A percentile compares a stretch with the other conserved stretches of the same genome.
Conservation (phyloP, 2,797 vertebrate genomes). For the Myoxocephalus aenaeus region DNA sequence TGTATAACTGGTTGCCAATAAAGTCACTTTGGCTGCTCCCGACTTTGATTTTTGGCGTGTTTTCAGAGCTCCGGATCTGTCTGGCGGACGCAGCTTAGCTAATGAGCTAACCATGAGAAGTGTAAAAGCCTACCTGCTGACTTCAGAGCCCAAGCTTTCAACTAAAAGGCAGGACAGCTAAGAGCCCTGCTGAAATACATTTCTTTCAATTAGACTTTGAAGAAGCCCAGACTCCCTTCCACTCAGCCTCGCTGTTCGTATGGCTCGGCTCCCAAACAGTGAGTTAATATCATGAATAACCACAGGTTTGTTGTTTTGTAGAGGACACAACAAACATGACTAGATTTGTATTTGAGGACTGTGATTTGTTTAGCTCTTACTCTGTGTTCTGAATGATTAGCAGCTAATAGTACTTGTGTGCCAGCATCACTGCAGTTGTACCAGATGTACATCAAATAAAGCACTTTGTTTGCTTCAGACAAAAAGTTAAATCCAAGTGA, state of each 20-base stretch:
- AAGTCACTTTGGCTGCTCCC: constrained; percentile 72
- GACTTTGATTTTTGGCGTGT: constrained; percentile 73
- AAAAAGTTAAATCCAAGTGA: constrained; percentile 34
- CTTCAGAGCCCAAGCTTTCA: constrained; percentile 65
- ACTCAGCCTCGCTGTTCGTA: constrained; percentile 30
- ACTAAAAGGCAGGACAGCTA: constrained; percentile 57
- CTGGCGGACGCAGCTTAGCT: constrained; percentile 71
- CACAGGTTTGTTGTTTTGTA: constrained; percentile 45
- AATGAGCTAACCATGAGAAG: constrained; percentile 78
- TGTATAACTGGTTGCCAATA: constrained; percentile 60
- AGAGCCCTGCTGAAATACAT: constrained; percentile 56
- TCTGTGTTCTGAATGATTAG: constrained; percentile 59
- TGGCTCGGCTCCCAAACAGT: constrained; percentile 28
- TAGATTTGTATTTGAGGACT: constrained; percentile 39
- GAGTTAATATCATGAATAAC: constrained; percentile 51
- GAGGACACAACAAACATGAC: constrained; percentile 53
- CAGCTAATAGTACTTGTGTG: constrained; percentile 50
- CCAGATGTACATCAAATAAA: constrained; percentile 56
- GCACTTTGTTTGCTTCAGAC: constrained; percentile 51
- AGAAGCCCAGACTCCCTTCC: constrained; percentile 40
- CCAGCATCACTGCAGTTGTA: constrained; percentile 40
- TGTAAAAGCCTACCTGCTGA: constrained; percentile 80
- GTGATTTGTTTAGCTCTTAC: constrained; percentile 56
- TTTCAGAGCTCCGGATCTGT: constrained; percentile 58
- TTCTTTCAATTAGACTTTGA: constrained; percentile 69